Evolutionary conservation across 2,113 vertebrate genomes (phyloP), one percentile per base, ranked within the genome.

Genomic region (Barbus barbus): DNA sequence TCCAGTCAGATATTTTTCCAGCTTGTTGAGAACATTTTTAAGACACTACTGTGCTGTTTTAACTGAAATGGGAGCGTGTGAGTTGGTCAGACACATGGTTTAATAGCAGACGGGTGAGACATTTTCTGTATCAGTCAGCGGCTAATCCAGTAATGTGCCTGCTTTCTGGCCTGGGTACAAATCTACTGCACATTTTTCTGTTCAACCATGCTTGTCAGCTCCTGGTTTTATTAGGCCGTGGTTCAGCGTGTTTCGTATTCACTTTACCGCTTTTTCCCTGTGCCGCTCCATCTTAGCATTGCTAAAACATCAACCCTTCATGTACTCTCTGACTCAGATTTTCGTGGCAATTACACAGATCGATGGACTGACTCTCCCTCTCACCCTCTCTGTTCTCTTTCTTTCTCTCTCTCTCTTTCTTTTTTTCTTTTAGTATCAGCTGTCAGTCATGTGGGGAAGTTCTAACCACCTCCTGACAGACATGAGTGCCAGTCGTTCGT

Each of bases 301-400:
- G 89, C 91, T 91, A 89, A 93, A 92, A 90, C 89, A 90, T 88
- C 89, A 89, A 86, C 84, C 87, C 88, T 90, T 90, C 91, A 90
- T 91, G 91, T 93, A 90, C 90, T 91, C 89, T 86, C 87, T 91
- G 89, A 91, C 92, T 89, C 88, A 91, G 85, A 92, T 92, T 91
- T 94, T 90, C 44, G 85, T 48, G 89, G 91, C 93, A 93, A 93
- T 95, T 94, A 93, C 92, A 84, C 91, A 92, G 91, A 91, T 92
- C 92, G 90, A 89, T 92, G 92, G 87, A 82, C 86, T 51, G 84
- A 85, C 79, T 84, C 78, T 87, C 82, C 58, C 87, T 87, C 86
- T 86, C 84, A 61, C 91, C 88, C 87, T 31, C 85, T 87, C 86
- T 58, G 44, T 72, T n/a, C 78, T 75, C 81, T 36, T 20, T 65